Conservation (phyloP, 2,113 vertebrate genomes). For the Jacana jacana region DNA sequence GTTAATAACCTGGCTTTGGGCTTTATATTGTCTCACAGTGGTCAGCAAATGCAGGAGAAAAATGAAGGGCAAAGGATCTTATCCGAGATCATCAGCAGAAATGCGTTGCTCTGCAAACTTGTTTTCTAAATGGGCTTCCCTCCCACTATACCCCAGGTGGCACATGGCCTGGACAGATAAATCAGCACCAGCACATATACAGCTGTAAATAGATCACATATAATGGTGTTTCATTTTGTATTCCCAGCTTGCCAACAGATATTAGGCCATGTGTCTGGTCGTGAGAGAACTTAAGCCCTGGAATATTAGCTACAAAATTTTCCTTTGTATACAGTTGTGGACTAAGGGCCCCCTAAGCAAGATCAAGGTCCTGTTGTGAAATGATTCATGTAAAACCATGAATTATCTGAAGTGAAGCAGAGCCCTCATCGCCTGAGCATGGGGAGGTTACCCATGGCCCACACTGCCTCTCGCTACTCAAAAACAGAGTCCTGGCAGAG, state of each 20-base stretch:
- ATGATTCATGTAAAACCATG: neutral
- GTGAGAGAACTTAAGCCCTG: neutral
- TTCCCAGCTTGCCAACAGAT: constrained; percentile 13
- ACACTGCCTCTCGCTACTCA: neutral
- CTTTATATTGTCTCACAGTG: neutral
- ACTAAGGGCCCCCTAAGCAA: neutral
- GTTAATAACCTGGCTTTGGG: neutral
- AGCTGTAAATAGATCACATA: neutral
- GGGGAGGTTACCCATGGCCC: neutral
- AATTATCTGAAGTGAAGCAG: neutral
- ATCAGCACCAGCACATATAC: neutral
- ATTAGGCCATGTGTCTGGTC: neutral
- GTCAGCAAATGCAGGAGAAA: neutral
- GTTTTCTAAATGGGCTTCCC: neutral
- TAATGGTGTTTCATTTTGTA: constrained; percentile 12
- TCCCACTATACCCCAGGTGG: neutral
- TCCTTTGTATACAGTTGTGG: neutral
- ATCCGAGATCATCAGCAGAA: neutral
- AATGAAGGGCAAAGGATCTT: neutral
- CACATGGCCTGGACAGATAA: neutral
- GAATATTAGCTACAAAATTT: neutral
- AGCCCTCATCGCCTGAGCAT: neutral
- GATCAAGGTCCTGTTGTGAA: neutral
- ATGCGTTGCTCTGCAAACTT: neutral
- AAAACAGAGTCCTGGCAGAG: neutral